Conservation (phyloP, 2,797 vertebrate genomes). For the Propithecus deckenii region DNA sequence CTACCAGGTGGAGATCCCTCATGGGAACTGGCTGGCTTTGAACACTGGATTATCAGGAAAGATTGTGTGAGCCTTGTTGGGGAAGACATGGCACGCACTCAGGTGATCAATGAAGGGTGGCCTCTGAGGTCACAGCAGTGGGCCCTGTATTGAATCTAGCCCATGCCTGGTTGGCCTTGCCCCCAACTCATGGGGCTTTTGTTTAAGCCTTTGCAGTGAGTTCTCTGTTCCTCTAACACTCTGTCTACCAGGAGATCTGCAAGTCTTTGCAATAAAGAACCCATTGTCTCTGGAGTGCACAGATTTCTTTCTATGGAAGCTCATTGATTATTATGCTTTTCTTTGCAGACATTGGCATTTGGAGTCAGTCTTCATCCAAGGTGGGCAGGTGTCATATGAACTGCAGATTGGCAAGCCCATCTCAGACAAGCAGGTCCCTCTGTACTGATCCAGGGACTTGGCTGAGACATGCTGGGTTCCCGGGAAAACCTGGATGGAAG, state of each 20-base stretch:
- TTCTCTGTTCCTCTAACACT: neutral
- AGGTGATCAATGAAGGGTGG: too few relatives aligned
- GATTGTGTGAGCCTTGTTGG: neutral
- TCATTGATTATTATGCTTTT: neutral
- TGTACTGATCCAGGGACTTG: neutral
- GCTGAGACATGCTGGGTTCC: neutral
- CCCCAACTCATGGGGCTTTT: neutral
- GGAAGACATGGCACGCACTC: neutral
- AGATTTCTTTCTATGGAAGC: neutral
- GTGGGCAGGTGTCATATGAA: neutral
- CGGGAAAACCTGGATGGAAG: neutral
- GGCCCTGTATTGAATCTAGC: neutral
- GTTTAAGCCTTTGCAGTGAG: neutral
- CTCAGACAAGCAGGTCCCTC: neutral
- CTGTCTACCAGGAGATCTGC: neutral
- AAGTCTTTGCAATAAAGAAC: neutral
- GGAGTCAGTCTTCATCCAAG: neutral
- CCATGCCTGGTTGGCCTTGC: neutral
- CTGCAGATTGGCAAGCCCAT: neutral
- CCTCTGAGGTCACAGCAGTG: neutral
- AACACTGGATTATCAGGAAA: neutral
- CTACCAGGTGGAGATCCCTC: neutral
- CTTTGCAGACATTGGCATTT: neutral
- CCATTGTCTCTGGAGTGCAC: neutral
- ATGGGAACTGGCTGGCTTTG: neutral